Percentiles rank a stretch among this genome's conserved stretches.
Evolutionary conservation across 2,113 vertebrate genomes (phyloP).

Genomic region (Glaucidium brasilianum): DNA sequence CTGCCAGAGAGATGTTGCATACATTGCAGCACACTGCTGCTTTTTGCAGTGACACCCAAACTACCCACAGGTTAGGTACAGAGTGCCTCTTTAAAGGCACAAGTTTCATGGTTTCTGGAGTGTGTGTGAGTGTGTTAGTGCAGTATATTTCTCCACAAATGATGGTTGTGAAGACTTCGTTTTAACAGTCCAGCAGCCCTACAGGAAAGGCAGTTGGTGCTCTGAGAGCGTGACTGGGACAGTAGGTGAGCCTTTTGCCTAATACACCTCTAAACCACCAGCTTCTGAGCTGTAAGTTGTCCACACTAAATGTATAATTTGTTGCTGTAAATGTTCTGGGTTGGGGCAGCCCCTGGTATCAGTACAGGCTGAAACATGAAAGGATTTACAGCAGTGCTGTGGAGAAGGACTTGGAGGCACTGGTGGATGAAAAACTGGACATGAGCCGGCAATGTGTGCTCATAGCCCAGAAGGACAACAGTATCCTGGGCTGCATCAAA

Average conservation of each 20-base stretch:
- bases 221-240: background rate
- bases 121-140: background rate
- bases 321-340: background rate
- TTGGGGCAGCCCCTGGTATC: background rate
- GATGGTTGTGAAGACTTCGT: background rate
- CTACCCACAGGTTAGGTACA: too few relatives aligned
- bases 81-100: background rate
- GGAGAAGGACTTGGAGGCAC: too few relatives aligned
- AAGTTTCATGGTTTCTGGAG: background rate
- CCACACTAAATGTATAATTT: background rate
- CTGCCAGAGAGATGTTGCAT: background rate
- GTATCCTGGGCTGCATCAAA: too few relatives aligned
- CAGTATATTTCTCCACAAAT: background rate
- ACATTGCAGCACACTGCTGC: rapidly evolving
- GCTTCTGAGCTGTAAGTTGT: background rate
- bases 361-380: background rate
- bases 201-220: background rate
- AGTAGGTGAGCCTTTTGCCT: background rate
- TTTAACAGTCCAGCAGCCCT: background rate
- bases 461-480: too few relatives aligned
- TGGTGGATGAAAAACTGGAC: too few relatives aligned
- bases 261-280: background rate
- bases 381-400: too few relatives aligned
- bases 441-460: too few relatives aligned
- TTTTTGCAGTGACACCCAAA: background rate